Conservation (phyloP, 2,113 vertebrate species). For the Mormyrus lacerda region DNA sequence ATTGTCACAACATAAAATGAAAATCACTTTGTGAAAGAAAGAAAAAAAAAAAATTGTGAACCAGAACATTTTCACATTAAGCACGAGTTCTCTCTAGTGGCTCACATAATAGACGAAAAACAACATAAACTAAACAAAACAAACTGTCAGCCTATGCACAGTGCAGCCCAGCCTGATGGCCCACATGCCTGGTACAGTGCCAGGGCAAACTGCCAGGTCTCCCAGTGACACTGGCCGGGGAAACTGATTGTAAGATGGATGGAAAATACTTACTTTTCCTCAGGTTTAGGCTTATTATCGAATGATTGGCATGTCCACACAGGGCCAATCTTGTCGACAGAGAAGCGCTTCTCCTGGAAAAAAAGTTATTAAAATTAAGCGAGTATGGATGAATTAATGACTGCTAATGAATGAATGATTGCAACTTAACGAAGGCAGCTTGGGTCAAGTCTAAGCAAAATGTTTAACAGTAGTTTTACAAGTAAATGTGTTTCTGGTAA, state of each 20-base stretch:
- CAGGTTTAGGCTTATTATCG: conserved; percentile 23
- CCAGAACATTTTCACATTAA: neutral
- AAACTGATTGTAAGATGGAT: neutral
- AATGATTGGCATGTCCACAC: conserved; percentile 54
- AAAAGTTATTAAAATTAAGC: neutral
- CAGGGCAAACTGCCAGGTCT: neutral
- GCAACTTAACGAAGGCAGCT: neutral
- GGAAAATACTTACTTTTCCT: conserved; percentile 43
- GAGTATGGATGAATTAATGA: neutral
- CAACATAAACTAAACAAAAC: neutral
- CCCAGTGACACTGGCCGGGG: neutral
- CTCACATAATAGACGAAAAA: neutral
- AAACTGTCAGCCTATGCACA: neutral
- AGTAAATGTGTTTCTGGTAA: neutral
- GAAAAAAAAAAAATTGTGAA: neutral
- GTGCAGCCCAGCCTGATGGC: neutral
- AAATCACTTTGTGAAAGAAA: neutral
- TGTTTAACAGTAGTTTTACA: neutral
- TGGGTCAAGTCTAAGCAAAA: neutral
- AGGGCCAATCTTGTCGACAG: conserved; percentile 57
- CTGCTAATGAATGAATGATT: neutral
- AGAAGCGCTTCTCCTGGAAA: conserved; percentile 54
- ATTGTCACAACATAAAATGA: neutral
- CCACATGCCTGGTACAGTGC: neutral
- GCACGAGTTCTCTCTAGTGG: neutral